Conservation (phyloP, 2,797 vertebrate species). For the Pterois miles region DNA sequence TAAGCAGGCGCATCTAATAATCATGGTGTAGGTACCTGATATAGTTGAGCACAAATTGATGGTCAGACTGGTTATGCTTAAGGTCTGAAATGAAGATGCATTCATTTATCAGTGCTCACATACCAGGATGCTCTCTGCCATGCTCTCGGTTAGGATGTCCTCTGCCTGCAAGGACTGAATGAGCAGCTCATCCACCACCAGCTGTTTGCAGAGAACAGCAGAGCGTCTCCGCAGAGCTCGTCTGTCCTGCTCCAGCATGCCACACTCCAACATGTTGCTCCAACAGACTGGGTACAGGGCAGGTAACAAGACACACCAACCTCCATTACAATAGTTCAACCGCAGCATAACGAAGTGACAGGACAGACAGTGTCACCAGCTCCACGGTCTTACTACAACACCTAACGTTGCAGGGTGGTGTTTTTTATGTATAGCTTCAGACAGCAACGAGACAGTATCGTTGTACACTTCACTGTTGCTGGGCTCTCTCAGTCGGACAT, state of each 20-base stretch:
- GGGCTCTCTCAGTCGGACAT: not conserved
- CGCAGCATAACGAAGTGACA: not conserved
- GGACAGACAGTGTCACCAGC: not conserved
- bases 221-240: constrained; percentile 67
- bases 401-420: not conserved
- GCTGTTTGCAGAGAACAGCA: constrained; percentile 70
- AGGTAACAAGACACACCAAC: not conserved
- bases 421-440: not conserved
- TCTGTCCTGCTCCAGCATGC: constrained; percentile 78
- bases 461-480: not conserved
- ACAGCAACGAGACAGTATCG: not conserved
- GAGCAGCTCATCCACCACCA: constrained; percentile 84
- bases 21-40: not conserved
- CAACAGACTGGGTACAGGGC: not conserved
- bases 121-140: constrained; percentile 85
- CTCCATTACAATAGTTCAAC: not conserved
- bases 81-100: not conserved
- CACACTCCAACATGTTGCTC: constrained; percentile 76
- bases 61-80: not conserved
- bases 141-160: constrained; percentile 80
- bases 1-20: not conserved
- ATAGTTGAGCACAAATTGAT: not conserved
- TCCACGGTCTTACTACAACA: not conserved
- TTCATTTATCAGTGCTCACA: not conserved
- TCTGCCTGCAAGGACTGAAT: constrained; percentile 79